Evolutionary conservation across 1,140 invertebrate genomes (phyloP).

Genomic region (Drosophila ironensis): DNA sequence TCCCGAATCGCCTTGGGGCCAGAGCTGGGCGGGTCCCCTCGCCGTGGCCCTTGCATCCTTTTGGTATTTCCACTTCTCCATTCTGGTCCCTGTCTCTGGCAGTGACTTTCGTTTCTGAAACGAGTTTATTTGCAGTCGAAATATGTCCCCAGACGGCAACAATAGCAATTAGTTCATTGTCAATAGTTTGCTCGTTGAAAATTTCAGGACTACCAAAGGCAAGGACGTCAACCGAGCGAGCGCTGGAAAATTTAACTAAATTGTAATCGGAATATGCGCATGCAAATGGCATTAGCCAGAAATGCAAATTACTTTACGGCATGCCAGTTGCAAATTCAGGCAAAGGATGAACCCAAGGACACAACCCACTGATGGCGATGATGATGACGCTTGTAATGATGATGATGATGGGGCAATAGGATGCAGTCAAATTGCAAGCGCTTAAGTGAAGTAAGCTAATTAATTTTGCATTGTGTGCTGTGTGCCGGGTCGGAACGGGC

Average conservation of each 20-base stretch:
- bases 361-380: slow-evolving; percentile 9
- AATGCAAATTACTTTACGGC: slow-evolving; percentile 77
- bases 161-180: slow-evolving; percentile 80
- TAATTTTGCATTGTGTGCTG: slow-evolving; percentile 74
- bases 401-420: slow-evolving; percentile 19
- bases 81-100: slow-evolving; percentile 26
- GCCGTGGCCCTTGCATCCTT: not conserved
- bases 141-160: slow-evolving; percentile 77
- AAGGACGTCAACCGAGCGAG: slow-evolving; percentile 20
- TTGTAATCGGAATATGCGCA: slow-evolving; percentile 79
- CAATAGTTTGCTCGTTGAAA: slow-evolving; percentile 78
- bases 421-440: slow-evolving; percentile 75
- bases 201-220: slow-evolving; percentile 60
- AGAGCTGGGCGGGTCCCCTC: not conserved
- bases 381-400: slow-evolving; percentile 1
- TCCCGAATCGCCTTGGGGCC: slow-evolving; percentile 26
- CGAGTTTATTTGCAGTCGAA: slow-evolving; percentile 78
- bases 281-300: slow-evolving; percentile 77
- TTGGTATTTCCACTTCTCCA: not conserved
- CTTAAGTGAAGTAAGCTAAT: slow-evolving; percentile 80
- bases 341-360: slow-evolving; percentile 32
- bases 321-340: slow-evolving; percentile 38
- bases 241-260: slow-evolving; percentile 67
- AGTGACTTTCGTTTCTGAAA: slow-evolving; percentile 48
- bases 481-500: too few relatives aligned